Evolutionary conservation across 2,888 invertebrate genomes (phyloP), one percentile per base, ranked within the genome.

Genomic region (Podotricha telesiphe): DNA sequence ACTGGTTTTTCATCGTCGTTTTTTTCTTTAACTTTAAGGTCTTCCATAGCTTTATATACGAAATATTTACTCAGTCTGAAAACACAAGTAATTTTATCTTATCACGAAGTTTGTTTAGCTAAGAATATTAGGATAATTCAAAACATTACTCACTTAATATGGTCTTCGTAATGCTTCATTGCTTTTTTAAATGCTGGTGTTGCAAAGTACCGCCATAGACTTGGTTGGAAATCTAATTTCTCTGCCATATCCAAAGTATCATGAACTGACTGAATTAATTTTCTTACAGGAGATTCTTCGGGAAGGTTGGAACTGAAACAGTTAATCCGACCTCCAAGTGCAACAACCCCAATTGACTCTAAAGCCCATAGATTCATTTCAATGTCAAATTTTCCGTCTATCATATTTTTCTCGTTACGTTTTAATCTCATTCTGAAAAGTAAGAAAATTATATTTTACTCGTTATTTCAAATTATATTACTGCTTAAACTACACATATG

Each of bases 281-380:
- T 77, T 53, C 75, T 84, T 6, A 80, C 87, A 22, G 85, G 86
- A 0, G 88, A 87, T 62, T 88, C 82, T n/a, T 82, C 80, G 0
- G 86, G 76, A 11, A 91, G 73, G 53, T 86, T 81, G 0, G 82
- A 76, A 53, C 86, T 80, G 1, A 92, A 78, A 69, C 88, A 89
- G 65, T 88, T 86, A 0, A 92, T 76, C 0, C 91, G 82, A 11
- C 82, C 81, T 0, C 92, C 92, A 6, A 92, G 75, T 0, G 88
- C 88, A 0, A 92, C 86, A 56, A 89, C 80, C 0, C 82, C 86
- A 15, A 89, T 85, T 0, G 94, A 94, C 80, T 96, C 95, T 37
- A 96, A 80, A 0, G 94, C 92, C 95, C 95, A 96, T 75, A 94
- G 90, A 73, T 94, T 93, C 76, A 95, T 85, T 82, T 95, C 94